These are phyloP conservation scores for Cyanoramphus novaezelandiae DNA, from an alignment of 2,113 vertebrate species.

Conservation along the genomic window DNA sequence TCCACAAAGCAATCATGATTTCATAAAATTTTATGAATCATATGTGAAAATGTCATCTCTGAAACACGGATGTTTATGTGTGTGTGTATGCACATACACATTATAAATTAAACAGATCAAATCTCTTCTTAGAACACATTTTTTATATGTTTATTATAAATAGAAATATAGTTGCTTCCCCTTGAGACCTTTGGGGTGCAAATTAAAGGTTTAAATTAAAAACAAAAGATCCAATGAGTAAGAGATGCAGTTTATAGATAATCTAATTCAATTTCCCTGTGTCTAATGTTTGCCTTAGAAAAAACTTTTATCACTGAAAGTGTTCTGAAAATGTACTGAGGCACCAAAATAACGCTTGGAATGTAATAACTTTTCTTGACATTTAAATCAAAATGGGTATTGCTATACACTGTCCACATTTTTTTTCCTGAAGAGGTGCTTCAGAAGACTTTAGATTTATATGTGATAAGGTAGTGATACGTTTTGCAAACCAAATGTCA, in stretches of 20 bases:
- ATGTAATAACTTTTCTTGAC: background rate
- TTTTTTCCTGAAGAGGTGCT: background rate
- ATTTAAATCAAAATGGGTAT: background rate
- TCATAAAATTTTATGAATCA: background rate
- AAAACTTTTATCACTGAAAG: background rate
- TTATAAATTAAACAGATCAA: background rate
- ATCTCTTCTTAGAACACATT: background rate
- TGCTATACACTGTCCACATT: background rate
- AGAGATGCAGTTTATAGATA: background rate
- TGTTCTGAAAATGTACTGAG: background rate
- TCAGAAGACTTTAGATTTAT: background rate
- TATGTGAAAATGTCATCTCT: background rate
- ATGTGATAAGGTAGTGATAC: background rate
- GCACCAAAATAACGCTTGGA: background rate
- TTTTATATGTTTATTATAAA: background rate
- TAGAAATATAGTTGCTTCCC: background rate
- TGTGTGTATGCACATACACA: fast-evolving
- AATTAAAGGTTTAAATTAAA: background rate
- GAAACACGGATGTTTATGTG: background rate
- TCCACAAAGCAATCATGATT: background rate
- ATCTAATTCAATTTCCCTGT: background rate
- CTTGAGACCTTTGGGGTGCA: background rate
- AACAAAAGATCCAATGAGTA: background rate
- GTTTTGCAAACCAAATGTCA: background rate
- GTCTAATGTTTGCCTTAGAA: background rate